A percentile compares a stretch with the other conserved stretches of the same genome.
phyloP scores from a whole-genome alignment of 2,888 invertebrate species.

The Oscheius sp. region DNA sequence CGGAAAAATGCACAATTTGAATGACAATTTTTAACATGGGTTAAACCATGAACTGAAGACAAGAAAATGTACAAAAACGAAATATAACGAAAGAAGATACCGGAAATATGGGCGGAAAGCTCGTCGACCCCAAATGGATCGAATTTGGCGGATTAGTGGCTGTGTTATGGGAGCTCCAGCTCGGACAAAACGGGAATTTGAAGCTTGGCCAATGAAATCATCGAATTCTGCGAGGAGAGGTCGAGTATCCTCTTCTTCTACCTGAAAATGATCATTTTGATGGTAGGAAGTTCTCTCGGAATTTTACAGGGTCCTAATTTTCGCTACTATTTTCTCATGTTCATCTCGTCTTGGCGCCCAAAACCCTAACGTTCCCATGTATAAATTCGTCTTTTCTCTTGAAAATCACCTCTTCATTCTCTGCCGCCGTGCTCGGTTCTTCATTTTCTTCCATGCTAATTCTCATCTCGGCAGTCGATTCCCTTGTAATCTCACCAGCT shows the following conservation, averaged over 20 bases:
- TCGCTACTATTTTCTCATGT: no score
- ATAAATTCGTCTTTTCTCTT: no score
- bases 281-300: no score
- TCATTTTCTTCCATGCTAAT: background rate
- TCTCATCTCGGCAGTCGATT: background rate
- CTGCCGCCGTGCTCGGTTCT: background rate
- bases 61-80: slow-evolving; percentile 25
- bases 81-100: slow-evolving; percentile 9
- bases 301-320: no score
- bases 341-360: no score
- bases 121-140: slow-evolving; percentile 2
- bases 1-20: background rate
- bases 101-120: slow-evolving; percentile 22
- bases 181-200: slow-evolving; percentile 2
- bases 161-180: slow-evolving; percentile 19
- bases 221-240: slow-evolving; percentile 7
- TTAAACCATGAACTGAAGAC: slow-evolving; percentile 22
- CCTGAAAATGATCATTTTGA: no score
- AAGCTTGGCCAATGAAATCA: slow-evolving; percentile 13
- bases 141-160: background rate
- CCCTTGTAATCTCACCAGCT: background rate
- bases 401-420: background rate
- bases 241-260: background rate
- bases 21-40: background rate
- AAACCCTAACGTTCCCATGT: no score